Percentiles rank a stretch among this genome's conserved stretches.
Conservation (phyloP, 1,140 invertebrate species). For the Drosophila navojoa region DNA sequence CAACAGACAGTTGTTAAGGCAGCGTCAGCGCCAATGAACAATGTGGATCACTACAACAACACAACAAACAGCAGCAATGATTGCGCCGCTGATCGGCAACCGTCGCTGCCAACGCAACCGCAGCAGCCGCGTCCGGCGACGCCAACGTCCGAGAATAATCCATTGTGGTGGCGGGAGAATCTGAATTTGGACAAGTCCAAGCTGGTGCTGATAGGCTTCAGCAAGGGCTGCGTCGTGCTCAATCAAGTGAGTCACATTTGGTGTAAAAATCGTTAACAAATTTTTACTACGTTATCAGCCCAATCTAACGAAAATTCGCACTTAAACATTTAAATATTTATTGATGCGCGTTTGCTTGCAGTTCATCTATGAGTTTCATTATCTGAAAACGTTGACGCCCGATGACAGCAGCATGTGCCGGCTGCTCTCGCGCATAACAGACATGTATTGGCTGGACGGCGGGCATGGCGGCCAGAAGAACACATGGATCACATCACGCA, state of each 20-base stretch:
- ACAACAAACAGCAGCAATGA: conserved; percentile 53
- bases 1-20: conserved; percentile 24
- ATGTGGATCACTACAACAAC: conserved; percentile 73
- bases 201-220: conserved; percentile 91
- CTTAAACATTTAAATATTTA: conserved; percentile 1
- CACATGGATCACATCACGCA: conserved; percentile 92
- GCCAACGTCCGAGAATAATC: conserved; percentile 66
- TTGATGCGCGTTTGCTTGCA: conserved; percentile 26
- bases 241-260: conserved; percentile 88
- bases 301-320: neutral
- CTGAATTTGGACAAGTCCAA: conserved; percentile 85
- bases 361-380: conserved; percentile 92
- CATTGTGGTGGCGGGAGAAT: conserved; percentile 84
- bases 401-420: conserved; percentile 86
- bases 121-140: conserved; percentile 34
- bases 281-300: neutral
- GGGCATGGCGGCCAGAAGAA: conserved; percentile 92
- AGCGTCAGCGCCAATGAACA: conserved; percentile 38
- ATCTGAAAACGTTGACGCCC: conserved; percentile 87
- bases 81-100: conserved; percentile 37
- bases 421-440: conserved; percentile 87
- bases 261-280: conserved; percentile 77
- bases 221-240: conserved; percentile 95
- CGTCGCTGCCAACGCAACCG: conserved; percentile 34
- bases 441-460: conserved; percentile 95